These are phyloP conservation scores for Puntigrus tetrazona DNA, from an alignment of 2,113 vertebrate species.

Conservation along the genomic window DNA sequence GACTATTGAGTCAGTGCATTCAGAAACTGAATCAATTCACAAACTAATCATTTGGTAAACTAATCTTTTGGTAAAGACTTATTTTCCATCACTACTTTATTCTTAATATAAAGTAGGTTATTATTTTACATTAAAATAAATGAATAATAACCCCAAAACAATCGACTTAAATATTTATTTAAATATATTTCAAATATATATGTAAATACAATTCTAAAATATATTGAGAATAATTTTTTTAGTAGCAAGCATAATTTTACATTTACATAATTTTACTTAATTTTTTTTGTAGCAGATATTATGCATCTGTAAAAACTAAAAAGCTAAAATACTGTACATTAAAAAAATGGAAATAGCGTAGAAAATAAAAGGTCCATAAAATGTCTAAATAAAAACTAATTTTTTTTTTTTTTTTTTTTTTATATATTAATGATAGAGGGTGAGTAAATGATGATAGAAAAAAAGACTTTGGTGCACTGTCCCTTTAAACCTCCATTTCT, in stretches of 20 bases:
- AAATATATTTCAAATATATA: background rate
- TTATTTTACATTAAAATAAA: background rate
- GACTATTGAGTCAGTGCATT: background rate
- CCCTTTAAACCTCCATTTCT: constrained; percentile 10
- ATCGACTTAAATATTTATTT: background rate
- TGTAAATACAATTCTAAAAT: background rate
- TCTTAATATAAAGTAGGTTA: background rate
- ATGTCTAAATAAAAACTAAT: background rate
- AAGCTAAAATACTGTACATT: no score
- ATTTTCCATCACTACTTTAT: background rate
- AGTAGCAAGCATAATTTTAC: no score
- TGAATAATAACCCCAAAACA: background rate
- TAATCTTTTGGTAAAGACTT: background rate
- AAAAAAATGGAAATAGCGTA: background rate
- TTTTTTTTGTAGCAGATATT: no score
- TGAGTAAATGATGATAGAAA: background rate
- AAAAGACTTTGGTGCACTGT: no score
- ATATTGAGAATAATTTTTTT: no score
- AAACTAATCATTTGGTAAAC: background rate
- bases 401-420: background rate
- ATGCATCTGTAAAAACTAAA: background rate
- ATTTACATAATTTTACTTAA: no score
- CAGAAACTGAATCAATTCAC: background rate
- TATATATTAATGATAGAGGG: background rate
- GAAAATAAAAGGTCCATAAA: background rate